These are phyloP conservation scores for Lasioglossum lativentre DNA, from an alignment of 2,888 invertebrate genomes.

Conservation along the genomic window DNA sequence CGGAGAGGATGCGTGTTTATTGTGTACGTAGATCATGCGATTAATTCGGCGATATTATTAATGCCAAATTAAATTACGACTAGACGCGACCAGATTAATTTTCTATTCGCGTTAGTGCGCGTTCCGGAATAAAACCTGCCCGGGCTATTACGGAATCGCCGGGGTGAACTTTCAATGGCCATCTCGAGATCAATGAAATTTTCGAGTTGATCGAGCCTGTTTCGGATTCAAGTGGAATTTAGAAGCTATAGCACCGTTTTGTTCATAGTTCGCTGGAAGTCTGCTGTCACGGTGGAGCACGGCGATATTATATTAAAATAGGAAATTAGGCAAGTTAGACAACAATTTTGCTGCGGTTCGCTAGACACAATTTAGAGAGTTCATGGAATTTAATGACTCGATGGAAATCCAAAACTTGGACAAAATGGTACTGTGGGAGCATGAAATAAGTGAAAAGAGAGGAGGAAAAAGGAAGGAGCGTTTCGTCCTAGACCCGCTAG, in stretches of 20 bases:
- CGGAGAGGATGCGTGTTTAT: slow-evolving; percentile 1
- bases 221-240: not conserved
- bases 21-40: not conserved
- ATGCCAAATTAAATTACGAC: slow-evolving; percentile 30
- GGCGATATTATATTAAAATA: not conserved
- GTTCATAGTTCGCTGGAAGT: not conserved
- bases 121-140: slow-evolving; percentile 27
- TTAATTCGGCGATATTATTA: slow-evolving; percentile 36
- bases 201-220: slow-evolving; percentile 16
- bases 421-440: too few species aligned
- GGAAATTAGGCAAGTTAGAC: not conserved
- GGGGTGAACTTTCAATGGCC: slow-evolving; percentile 29
- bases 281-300: not conserved
- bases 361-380: too few species aligned
- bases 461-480: too few species aligned
- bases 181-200: slow-evolving; percentile 28
- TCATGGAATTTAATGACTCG: not conserved
- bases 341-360: not conserved
- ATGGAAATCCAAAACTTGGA: too few species aligned
- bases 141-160: slow-evolving; percentile 27
- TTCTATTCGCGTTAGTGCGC: slow-evolving; percentile 12
- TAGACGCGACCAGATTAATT: not conserved
- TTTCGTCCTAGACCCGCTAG: too few species aligned
- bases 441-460: too few species aligned
- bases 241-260: not conserved